Evolutionary conservation across 2,888 invertebrate species (phyloP), one percentile per base, ranked within the genome.

Genomic region (Prenolepis imparis): DNA sequence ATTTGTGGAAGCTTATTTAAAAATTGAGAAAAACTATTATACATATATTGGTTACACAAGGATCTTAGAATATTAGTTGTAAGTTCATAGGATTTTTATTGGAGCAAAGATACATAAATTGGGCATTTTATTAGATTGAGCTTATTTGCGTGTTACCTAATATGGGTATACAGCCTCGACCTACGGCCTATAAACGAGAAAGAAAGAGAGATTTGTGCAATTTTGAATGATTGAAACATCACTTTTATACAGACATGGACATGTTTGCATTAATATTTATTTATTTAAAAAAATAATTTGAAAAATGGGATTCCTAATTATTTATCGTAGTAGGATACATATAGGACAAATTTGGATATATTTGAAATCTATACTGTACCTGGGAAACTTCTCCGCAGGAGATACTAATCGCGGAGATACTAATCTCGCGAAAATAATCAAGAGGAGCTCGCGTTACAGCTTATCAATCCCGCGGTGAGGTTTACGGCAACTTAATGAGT

Each of bases 401-500:
- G n/a, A n/a, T n/a, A n/a, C 28, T 28, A 28, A 1, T 48, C 18
- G 12, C n/a, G 39, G 18, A 39, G 12, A 8, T 6, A 24, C 57
- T 39, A 39, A 72, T 72, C 18, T 57, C 24, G 24, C 5, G 80
- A 64, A 82, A 84, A 84, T 88, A 85, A 89, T 88, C 80, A 63
- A 59, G 83, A 82, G 61, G 67, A 48, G 52, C 63, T 75, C 8
- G 18, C n/a, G 48, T 86, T 66, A 63, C 6, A 55, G 72, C 81
- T 90, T 90, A 90, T 90, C 88, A 73, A 74, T 44, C 44, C 39
- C 15, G 11, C 83, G 77, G 39, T 78, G 63, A 64, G 74, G 77
- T 85, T 90, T 88, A 87, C 83, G 87, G 86, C 90, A 74, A 77
- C 55, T 85, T 86, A 90, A 90, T 89, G 86, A 90, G 83, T 90